A percentile compares a stretch with the other conserved stretches of the same genome.
Conservation (phyloP, 2,113 vertebrate genomes). For the Xiphorhynchus elegans region DNA sequence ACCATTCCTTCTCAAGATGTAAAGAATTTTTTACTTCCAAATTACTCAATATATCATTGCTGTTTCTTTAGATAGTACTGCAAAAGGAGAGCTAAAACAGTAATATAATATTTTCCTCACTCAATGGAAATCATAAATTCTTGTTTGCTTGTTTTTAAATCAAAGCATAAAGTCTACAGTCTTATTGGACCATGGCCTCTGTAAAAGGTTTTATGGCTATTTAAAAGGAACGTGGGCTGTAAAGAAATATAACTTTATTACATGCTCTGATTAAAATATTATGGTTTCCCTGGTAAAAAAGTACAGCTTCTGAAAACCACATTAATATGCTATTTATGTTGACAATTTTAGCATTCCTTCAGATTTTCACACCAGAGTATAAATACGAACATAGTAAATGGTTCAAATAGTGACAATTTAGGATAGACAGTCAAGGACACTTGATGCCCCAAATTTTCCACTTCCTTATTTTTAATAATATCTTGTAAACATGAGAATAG, state of each 20-base stretch:
- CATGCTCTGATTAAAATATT: neutral
- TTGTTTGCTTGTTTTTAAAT: constrained; percentile 1
- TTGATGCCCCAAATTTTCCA: neutral
- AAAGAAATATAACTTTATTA: neutral
- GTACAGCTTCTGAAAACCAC: neutral
- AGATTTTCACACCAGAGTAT: neutral
- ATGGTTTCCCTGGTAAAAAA: neutral
- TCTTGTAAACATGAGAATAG: neutral
- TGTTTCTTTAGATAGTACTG: neutral
- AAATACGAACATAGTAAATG: neutral
- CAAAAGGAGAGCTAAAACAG: neutral
- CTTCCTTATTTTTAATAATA: neutral
- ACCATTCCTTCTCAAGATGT: neutral
- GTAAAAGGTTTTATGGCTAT: neutral
- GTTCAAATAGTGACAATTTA: neutral
- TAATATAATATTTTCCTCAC: neutral
- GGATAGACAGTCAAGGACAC: neutral
- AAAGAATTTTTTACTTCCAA: neutral
- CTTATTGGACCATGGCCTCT: neutral
- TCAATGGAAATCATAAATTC: neutral
- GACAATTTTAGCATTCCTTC: neutral
- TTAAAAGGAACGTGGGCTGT: neutral
- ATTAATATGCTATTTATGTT: neutral
- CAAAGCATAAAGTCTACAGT: neutral
- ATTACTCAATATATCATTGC: neutral